Evolutionary conservation across 2,888 invertebrate species (phyloP), one percentile per base, ranked within the genome.

Genomic region (Leptarthrus brevirostris): DNA sequence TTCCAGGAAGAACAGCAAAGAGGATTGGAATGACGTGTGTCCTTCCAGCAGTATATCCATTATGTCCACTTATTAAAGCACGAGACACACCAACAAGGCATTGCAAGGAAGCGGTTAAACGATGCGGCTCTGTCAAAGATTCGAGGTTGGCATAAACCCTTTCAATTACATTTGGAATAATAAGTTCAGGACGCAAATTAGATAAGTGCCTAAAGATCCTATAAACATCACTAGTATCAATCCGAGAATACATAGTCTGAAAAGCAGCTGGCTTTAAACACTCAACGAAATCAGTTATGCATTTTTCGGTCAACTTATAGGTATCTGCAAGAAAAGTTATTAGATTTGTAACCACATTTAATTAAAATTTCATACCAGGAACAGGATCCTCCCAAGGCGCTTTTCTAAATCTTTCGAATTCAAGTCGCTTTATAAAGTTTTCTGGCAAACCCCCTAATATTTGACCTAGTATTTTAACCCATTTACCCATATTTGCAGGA

Each of bases 41-140:
- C 3, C 92, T 92, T 0, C 95, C 95, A 81, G 93, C 93, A 0
- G 90, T 88, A 81, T 90, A 93, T 12, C 86, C 87, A 4, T 86
- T 85, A 30, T 76, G 75, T 10, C 78, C 76, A 26, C 85, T 81
- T 0, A 91, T 87, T 85, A 92, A 85, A 0, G 90, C 88, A 70
- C 92, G 86, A 0, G 91, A 90, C 4, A 93, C 89, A 0, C 92
- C 88, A 0, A 90, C 88, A 30, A 92, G 88, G 64, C 91, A 91
- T 73, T 89, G 87, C 88, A 94, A 89, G 0, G 91, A 89, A 1
- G 92, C 90, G 0, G 91, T 91, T 12, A 91, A 87, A 83, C 91
- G 91, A 82, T 96, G 95, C 0, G 97, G 96, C 83, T 97, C 96
- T 0, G 94, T 95, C 36, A 96, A 83, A 1, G 94, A 94, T 79